A percentile compares a stretch with the other conserved stretches of the same genome.
These are phyloP conservation scores for Chelonus insularis DNA, from an alignment of 1,140 invertebrate genomes.

Conservation along the genomic window DNA sequence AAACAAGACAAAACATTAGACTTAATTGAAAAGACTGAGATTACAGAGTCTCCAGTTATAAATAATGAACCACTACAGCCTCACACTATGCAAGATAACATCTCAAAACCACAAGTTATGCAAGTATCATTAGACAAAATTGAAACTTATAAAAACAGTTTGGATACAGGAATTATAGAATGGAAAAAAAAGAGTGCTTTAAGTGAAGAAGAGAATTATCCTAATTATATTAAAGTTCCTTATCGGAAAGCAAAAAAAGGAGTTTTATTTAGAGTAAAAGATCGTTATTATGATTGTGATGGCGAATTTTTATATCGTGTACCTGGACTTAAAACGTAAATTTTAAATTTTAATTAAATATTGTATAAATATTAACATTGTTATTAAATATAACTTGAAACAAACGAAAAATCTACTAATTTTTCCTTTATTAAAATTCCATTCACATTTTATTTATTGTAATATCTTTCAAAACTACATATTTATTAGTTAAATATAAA, in stretches of 20 bases:
- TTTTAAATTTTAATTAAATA: too few species aligned
- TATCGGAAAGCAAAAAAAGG: conserved; percentile 63
- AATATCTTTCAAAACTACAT: too few species aligned
- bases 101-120: background rate
- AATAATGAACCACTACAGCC: background rate
- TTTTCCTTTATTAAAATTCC: too few species aligned
- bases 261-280: conserved; percentile 70
- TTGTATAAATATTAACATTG: too few species aligned
- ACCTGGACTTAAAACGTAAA: too few species aligned
- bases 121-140: background rate
- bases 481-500: too few species aligned
- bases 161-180: conserved; percentile 40
- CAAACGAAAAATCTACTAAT: too few species aligned
- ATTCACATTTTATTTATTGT: too few species aligned
- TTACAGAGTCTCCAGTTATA: background rate
- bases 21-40: too few species aligned
- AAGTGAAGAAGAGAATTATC: conserved; percentile 48
- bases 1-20: too few species aligned
- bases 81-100: too few species aligned
- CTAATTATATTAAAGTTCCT: conserved; percentile 69
- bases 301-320: conserved; percentile 76
- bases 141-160: conserved; percentile 23
- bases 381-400: too few species aligned
- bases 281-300: conserved; percentile 78
- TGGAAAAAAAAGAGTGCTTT: conserved; percentile 37